These are phyloP conservation scores for Seriola aureovittata DNA, from an alignment of 2,113 vertebrate genomes.

Conservation along the genomic window DNA sequence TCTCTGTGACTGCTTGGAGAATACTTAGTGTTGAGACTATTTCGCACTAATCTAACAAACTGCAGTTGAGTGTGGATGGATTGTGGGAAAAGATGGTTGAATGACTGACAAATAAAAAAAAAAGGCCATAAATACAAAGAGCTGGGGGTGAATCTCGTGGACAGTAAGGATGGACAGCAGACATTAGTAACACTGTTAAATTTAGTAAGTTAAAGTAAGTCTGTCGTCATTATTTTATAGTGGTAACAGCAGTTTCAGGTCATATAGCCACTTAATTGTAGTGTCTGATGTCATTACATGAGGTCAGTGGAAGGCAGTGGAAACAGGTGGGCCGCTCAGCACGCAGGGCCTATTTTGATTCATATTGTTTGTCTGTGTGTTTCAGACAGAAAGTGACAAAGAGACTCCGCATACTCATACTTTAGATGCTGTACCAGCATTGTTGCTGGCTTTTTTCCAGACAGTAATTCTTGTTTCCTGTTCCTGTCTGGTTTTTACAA, in stretches of 20 bases:
- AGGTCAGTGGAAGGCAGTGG: conserved; percentile 17
- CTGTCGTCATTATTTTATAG: not conserved
- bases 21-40: not conserved
- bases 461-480: conserved; percentile 15
- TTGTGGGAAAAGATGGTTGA: not conserved
- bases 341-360: not conserved
- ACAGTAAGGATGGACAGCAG: not conserved
- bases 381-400: not conserved
- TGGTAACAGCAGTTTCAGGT: not conserved
- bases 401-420: not conserved
- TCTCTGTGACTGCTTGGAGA: conserved; percentile 1
- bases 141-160: not conserved
- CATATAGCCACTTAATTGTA: not conserved
- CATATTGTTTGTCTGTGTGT: conserved; percentile 27
- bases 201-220: not conserved
- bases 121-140: not conserved
- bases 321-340: conserved; percentile 26
- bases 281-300: conserved; percentile 6
- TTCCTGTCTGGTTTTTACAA: not conserved
- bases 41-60: conserved; percentile 8
- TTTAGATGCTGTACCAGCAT: not conserved
- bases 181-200: not conserved
- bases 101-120: not conserved
- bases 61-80: not conserved
- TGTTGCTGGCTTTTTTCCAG: conserved; percentile 17